Conservation (phyloP, 2,888 invertebrate genomes). For the Drosophila villosipedis region DNA sequence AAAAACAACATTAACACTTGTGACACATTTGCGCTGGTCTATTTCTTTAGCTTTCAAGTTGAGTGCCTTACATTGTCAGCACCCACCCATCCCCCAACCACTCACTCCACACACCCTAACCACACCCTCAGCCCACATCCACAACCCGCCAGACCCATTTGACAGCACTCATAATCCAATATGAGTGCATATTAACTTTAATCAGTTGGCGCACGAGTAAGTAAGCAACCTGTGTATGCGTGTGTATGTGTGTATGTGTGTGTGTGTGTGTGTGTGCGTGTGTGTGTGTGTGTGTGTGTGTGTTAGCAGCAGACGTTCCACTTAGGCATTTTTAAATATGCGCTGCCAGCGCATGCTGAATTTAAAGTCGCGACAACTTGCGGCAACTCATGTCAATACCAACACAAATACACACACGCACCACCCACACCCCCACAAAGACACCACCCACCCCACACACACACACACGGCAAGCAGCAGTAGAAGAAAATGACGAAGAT, state of each 20-base stretch:
- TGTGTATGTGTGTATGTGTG: neutral
- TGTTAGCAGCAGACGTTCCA: slow-evolving; percentile 60
- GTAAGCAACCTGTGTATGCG: slow-evolving; percentile 18
- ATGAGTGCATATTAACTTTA: slow-evolving; percentile 80
- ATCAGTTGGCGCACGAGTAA: slow-evolving; percentile 74
- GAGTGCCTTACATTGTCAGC: slow-evolving; percentile 64
- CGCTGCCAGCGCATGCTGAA: slow-evolving; percentile 34
- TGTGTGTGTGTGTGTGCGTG: neutral
- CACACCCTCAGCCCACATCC: neutral
- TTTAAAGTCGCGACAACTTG: slow-evolving; percentile 66
- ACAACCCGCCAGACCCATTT: slow-evolving; percentile 59
- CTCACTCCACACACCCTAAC: neutral
- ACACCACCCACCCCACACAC: neutral
- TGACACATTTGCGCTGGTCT: slow-evolving; percentile 57
- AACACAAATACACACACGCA: neutral
- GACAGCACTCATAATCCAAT: slow-evolving; percentile 78
- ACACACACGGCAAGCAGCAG: neutral
- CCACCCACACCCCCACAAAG: neutral
- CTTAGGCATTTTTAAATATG: slow-evolving; percentile 69
- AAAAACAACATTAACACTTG: slow-evolving; percentile 42
- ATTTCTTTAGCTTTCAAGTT: slow-evolving; percentile 70
- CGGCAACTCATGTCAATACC: slow-evolving; percentile 52
- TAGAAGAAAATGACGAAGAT: neutral
- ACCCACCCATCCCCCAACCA: neutral
- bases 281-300: neutral